phyloP scores from a whole-genome alignment of 2,113 vertebrate species.

The Speoplatyrhinus poulsoni region DNA sequence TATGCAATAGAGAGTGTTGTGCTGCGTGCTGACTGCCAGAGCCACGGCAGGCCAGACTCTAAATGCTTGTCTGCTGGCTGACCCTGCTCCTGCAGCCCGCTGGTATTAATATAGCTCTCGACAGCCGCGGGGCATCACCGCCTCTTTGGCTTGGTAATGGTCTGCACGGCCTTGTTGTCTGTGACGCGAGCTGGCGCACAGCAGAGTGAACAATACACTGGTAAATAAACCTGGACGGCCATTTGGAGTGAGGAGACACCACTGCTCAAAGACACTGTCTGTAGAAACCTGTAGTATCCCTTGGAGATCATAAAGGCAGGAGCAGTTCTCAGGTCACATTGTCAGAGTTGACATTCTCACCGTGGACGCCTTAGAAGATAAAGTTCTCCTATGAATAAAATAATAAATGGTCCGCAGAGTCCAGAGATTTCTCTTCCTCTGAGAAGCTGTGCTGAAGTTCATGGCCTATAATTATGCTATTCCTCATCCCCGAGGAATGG shows the following conservation, averaged over 20 bases:
- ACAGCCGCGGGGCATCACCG: slow-evolving; percentile 20
- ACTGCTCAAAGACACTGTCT: background rate
- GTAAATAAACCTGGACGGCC: background rate
- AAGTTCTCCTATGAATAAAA: slow-evolving; percentile 17
- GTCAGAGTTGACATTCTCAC: background rate
- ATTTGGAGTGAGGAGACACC: background rate
- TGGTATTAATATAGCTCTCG: slow-evolving; percentile 32
- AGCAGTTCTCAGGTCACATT: background rate
- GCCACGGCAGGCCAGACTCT: slow-evolving; percentile 22
- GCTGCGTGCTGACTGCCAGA: background rate
- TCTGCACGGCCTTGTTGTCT: slow-evolving; percentile 10
- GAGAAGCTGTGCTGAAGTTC: slow-evolving; percentile 31
- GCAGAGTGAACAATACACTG: background rate
- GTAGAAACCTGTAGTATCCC: too few species aligned
- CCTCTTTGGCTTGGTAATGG: slow-evolving; percentile 26
- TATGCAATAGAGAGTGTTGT: slow-evolving; percentile 21
- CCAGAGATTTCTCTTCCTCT: slow-evolving; percentile 7
- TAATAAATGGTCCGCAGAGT: slow-evolving; percentile 40
- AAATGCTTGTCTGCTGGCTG: slow-evolving; percentile 32
- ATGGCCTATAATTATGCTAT: slow-evolving; percentile 66
- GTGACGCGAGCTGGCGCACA: slow-evolving; percentile 8
- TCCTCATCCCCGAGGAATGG: slow-evolving; percentile 59
- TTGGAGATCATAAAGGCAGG: background rate
- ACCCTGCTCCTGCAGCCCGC: slow-evolving; percentile 28
- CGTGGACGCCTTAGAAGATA: background rate